These are phyloP conservation scores for Antechinus stuartii DNA, from an alignment of 2,113 vertebrate species.

Conservation along the genomic window DNA sequence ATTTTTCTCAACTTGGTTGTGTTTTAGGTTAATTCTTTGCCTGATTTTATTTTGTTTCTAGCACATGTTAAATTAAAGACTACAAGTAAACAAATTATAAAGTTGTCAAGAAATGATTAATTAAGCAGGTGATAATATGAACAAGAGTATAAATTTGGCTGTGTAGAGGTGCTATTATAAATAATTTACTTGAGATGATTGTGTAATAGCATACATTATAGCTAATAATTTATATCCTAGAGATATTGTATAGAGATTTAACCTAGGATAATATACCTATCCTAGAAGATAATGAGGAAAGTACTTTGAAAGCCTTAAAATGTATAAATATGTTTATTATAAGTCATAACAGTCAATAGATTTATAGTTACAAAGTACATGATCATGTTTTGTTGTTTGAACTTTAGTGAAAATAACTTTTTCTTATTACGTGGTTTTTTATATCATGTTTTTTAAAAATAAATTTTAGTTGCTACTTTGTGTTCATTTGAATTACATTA, in stretches of 20 bases:
- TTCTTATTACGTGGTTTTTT: background rate
- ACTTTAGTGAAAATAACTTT: background rate
- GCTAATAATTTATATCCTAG: conserved; percentile 14
- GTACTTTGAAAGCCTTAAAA: background rate
- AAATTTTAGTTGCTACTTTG: background rate
- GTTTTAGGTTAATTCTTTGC: background rate
- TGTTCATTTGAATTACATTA: background rate
- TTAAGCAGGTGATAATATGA: background rate
- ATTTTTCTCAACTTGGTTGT: background rate
- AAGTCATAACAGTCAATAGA: background rate
- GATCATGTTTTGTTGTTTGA: background rate
- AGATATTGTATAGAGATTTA: background rate
- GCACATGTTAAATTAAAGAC: background rate
- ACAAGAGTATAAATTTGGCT: conserved; percentile 27
- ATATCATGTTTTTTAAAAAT: background rate
- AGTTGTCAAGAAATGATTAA: conserved; percentile 1
- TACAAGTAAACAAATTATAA: background rate
- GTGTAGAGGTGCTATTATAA: background rate
- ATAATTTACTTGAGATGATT: conserved; percentile 5
- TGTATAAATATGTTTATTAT: background rate
- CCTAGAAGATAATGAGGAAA: background rate
- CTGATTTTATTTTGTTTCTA: background rate
- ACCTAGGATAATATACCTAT: background rate
- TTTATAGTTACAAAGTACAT: background rate
- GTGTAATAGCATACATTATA: conserved; percentile 9